These are phyloP conservation scores for Beaufortia kweichowensis DNA, from an alignment of 2,113 vertebrate genomes.

Conservation along the genomic window DNA sequence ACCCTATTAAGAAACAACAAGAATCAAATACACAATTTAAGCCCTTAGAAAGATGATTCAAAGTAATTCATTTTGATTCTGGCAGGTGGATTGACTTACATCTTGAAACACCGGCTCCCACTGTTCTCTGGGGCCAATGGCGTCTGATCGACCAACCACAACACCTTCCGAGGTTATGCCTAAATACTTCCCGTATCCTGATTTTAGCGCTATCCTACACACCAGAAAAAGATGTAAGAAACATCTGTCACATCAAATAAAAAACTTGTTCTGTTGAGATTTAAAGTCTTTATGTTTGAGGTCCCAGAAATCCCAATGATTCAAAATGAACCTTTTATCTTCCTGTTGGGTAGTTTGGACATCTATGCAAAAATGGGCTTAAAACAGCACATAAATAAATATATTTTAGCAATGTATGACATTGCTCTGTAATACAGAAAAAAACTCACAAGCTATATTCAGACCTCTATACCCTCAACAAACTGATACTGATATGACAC, in stretches of 20 bases:
- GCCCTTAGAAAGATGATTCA: background rate
- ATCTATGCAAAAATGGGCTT: no score
- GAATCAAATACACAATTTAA: background rate
- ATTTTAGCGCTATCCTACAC: constrained; percentile 90
- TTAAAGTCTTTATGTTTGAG: no score
- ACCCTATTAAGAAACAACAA: constrained; percentile 67
- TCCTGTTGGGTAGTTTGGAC: no score
- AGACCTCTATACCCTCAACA: no score
- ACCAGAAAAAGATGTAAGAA: background rate
- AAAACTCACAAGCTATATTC: no score
- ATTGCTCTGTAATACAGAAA: background rate
- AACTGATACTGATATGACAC: no score
- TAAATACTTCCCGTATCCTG: constrained; percentile 95
- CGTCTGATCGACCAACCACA: constrained; percentile 91
- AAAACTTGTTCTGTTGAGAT: background rate
- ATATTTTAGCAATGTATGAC: no score
- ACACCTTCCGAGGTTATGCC: constrained; percentile 94
- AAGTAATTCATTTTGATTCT: background rate
- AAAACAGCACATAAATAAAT: no score
- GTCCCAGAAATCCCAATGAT: no score
- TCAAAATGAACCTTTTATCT: no score
- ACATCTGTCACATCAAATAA: background rate
- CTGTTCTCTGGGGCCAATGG: constrained; percentile 93
- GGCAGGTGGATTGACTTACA: constrained; percentile 71
- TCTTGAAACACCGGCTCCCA: constrained; percentile 96